Evolutionary conservation across 2,888 invertebrate genomes (phyloP).

Genomic region (Leptopilina myrica): DNA sequence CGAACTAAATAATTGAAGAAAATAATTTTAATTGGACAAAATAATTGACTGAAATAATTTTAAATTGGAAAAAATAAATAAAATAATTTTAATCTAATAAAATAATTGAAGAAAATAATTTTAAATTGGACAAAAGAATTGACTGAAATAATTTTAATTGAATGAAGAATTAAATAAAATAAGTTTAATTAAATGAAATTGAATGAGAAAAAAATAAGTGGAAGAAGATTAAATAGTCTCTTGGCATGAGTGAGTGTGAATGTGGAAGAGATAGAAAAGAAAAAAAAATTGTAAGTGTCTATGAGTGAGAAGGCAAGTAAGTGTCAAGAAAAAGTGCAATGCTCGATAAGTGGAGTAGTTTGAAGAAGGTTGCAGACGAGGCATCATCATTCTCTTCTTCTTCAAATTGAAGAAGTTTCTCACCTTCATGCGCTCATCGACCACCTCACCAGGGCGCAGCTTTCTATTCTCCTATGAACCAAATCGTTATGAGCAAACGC

Average conservation of each 20-base stretch:
- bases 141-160: no score
- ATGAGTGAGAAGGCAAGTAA: conserved; percentile 39
- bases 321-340: conserved; percentile 59
- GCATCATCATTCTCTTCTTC: conserved; percentile 57
- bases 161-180: not conserved
- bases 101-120: no score
- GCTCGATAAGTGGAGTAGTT: conserved; percentile 59
- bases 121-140: no score
- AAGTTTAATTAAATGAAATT: not conserved
- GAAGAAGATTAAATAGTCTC: conserved; percentile 20
- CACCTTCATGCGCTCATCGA: conserved; percentile 93
- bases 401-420: conserved; percentile 65
- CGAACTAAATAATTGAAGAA: no score
- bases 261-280: conserved; percentile 31
- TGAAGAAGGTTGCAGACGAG: conserved; percentile 70
- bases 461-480: conserved; percentile 89
- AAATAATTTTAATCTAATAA: not conserved
- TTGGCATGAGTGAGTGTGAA: conserved; percentile 37
- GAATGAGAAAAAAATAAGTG: conserved; percentile 12
- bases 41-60: no score
- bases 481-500: conserved; percentile 72
- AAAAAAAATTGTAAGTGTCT: conserved; percentile 36
- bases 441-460: conserved; percentile 95
- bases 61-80: not conserved
- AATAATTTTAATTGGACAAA: no score